Conservation (phyloP, 2,888 invertebrate genomes). For the Melinopterus prodromus region DNA sequence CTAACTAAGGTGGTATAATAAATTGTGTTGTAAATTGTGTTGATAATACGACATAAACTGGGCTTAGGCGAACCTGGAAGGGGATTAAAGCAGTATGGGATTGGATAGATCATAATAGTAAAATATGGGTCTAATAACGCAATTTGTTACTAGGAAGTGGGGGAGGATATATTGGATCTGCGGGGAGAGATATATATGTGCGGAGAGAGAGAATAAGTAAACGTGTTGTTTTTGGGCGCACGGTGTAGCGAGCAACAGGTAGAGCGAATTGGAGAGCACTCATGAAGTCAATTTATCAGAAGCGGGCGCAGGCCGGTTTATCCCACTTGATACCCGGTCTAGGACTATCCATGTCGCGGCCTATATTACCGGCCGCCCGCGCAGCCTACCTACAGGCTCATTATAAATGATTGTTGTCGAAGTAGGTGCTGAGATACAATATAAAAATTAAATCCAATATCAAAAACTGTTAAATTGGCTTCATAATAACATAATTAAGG, state of each 20-base stretch:
- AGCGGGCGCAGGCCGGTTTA: constrained; percentile 42
- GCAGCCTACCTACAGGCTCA: background rate
- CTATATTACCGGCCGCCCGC: background rate
- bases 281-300: constrained; percentile 55
- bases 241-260: constrained; percentile 51
- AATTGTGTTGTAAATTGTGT: background rate
- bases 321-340: constrained; percentile 16
- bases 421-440: too few species aligned
- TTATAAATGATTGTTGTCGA: too few species aligned
- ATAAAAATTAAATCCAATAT: too few species aligned
- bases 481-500: too few species aligned
- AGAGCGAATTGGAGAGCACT: constrained; percentile 53
- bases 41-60: background rate
- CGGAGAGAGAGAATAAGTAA: constrained; percentile 44
- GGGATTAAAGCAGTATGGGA: constrained; percentile 10
- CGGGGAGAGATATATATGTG: constrained; percentile 5
- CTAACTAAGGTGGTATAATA: background rate
- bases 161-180: constrained; percentile 16
- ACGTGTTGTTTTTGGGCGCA: constrained; percentile 49
- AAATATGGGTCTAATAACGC: constrained; percentile 18
- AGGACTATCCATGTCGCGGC: constrained; percentile 21
- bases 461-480: too few species aligned
- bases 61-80: background rate
- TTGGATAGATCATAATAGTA: constrained; percentile 21
- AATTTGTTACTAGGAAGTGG: constrained; percentile 12